A percentile compares a stretch with the other conserved stretches of the same genome.
Conservation (phyloP, 2,797 vertebrate genomes). For the Meda fulgida region DNA sequence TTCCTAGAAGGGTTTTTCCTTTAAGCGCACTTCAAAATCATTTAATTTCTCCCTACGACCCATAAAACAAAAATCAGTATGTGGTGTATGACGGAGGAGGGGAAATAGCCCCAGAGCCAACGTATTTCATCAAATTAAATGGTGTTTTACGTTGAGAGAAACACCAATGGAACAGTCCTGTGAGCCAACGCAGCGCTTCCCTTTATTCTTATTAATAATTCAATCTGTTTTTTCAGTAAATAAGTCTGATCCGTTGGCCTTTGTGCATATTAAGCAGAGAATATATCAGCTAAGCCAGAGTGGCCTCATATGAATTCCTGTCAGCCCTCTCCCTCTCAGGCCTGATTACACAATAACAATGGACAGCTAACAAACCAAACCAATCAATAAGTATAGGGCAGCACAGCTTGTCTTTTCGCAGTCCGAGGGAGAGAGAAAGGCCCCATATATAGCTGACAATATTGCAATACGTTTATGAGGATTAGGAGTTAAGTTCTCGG, state of each 20-base stretch:
- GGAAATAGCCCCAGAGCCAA: conserved; percentile 26
- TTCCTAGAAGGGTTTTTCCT: background rate
- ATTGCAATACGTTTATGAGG: conserved; percentile 89
- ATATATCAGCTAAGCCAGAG: conserved; percentile 57
- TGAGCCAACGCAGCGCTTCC: conserved; percentile 60
- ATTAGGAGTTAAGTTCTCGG: conserved; percentile 88
- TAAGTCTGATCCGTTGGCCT: conserved; percentile 60
- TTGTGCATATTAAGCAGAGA: conserved; percentile 61
- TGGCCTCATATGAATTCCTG: conserved; percentile 63
- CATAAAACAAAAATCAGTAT: conserved; percentile 45
- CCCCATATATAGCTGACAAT: conserved; percentile 97
- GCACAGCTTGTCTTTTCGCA: conserved; percentile 68
- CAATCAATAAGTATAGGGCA: conserved; percentile 74
- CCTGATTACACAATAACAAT: conserved; percentile 77
- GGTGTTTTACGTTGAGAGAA: background rate
- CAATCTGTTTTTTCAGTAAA: conserved; percentile 63
- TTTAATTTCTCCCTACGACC: conserved; percentile 16
- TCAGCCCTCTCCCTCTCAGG: conserved; percentile 61
- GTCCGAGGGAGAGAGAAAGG: conserved; percentile 64
- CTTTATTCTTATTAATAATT: conserved; percentile 71
- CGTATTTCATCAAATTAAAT: conserved; percentile 52
- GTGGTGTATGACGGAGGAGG: conserved; percentile 18
- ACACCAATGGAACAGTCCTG: conserved; percentile 46
- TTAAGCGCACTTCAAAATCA: conserved; percentile 26
- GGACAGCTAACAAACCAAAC: conserved; percentile 69